Conservation (phyloP, 2,797 vertebrate genomes). For the Acrossocheilus wenchowensis region DNA sequence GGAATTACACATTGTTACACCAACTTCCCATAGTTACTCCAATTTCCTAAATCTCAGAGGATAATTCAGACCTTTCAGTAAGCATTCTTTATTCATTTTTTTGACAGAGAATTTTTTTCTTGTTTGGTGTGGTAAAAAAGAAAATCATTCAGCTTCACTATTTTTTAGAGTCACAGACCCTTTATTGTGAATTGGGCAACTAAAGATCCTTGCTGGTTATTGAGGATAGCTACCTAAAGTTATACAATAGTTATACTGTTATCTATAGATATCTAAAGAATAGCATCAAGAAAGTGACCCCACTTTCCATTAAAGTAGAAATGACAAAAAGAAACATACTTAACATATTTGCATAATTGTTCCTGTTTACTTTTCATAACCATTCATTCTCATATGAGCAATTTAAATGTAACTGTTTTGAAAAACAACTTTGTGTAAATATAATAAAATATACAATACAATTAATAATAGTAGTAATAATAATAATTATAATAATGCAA, state of each 20-base stretch:
- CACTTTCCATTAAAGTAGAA: background rate
- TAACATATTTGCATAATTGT: background rate
- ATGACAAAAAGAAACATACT: background rate
- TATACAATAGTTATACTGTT: background rate
- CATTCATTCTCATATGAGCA: background rate
- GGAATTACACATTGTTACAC: slow-evolving; percentile 35
- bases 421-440: background rate
- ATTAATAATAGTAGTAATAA: background rate
- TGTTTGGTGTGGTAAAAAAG: background rate
- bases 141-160: too few species aligned
- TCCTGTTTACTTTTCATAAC: background rate
- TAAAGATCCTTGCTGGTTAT: background rate
- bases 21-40: slow-evolving; percentile 34
- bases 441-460: background rate
- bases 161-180: background rate
- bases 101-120: background rate
- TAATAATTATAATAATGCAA: background rate
- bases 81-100: background rate
- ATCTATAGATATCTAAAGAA: background rate
- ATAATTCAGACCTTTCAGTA: slow-evolving; percentile 20
- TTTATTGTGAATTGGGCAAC: background rate
- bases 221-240: background rate
- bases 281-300: background rate
- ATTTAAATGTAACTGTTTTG: background rate
- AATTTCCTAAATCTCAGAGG: slow-evolving; percentile 6